Evolutionary conservation across 2,888 invertebrate species (phyloP).

Genomic region (Mythimna pallens): DNA sequence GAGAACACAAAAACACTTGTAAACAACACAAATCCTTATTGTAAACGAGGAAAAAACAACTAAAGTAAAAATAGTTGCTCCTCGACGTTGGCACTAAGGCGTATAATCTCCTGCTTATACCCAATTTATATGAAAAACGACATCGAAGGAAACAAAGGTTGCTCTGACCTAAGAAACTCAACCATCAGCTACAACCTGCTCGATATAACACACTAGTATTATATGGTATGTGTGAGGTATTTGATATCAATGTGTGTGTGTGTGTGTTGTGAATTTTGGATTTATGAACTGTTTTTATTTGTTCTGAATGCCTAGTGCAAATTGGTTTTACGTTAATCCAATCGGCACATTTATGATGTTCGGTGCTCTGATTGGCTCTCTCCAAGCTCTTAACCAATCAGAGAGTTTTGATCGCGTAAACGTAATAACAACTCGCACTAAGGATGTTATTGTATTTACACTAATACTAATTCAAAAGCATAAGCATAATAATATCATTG

Average conservation of each 20-base stretch:
- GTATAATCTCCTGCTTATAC: constrained; percentile 60
- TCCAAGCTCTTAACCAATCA: no score
- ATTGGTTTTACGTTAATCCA: no score
- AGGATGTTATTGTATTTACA: no score
- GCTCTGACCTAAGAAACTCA: constrained; percentile 45
- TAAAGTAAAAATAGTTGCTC: constrained; percentile 56
- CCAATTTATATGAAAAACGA: constrained; percentile 68
- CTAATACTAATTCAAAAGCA: no score
- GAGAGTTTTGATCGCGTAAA: no score
- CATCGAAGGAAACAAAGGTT: constrained; percentile 56
- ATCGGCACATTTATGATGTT: no score
- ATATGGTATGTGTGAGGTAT: not conserved
- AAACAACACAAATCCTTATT: constrained; percentile 51
- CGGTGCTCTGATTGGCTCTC: no score
- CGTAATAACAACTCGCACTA: no score
- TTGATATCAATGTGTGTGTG: constrained; percentile 7
- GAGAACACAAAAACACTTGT: constrained; percentile 28
- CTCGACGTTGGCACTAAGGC: constrained; percentile 55
- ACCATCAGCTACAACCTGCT: constrained; percentile 37
- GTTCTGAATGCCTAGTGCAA: not conserved
- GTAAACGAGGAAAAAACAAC: constrained; percentile 45
- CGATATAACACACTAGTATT: constrained; percentile 39
- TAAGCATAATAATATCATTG: no score
- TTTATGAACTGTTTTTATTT: not conserved
- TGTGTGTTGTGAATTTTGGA: constrained; percentile 3